Percentiles rank a stretch among this genome's conserved stretches.
Evolutionary conservation across 2,113 vertebrate genomes (phyloP).

Genomic region (Cromileptes altivelis): DNA sequence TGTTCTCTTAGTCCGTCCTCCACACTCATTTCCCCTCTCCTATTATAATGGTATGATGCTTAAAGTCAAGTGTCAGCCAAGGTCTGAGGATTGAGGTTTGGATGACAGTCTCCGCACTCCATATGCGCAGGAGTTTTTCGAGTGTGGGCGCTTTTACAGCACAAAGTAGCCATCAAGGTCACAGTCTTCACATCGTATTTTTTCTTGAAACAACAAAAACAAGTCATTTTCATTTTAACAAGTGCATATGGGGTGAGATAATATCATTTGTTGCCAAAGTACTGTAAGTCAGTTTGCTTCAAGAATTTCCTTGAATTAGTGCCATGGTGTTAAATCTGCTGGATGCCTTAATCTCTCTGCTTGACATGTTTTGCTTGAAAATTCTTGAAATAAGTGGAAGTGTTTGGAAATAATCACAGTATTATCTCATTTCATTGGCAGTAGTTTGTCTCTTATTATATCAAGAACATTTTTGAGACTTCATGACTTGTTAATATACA

Average conservation of each 20-base stretch:
- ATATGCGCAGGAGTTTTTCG: slow-evolving; percentile 25
- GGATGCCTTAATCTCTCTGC: slow-evolving; percentile 28
- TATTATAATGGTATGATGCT: slow-evolving; percentile 3
- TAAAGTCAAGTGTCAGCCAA: slow-evolving; percentile 9
- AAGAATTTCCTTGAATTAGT: slow-evolving; percentile 43
- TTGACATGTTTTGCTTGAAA: slow-evolving; percentile 31
- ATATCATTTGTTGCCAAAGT: slow-evolving; percentile 33
- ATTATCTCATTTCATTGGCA: slow-evolving; percentile 34
- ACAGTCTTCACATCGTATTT: slow-evolving; percentile 15
- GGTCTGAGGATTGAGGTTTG: slow-evolving; percentile 46
- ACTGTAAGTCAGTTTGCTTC: slow-evolving; percentile 16
- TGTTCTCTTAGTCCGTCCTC: slow-evolving; percentile 5
- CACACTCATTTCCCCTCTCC: neutral
- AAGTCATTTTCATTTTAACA: slow-evolving; percentile 27
- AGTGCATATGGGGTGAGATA: slow-evolving; percentile 47
- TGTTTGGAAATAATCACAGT: slow-evolving; percentile 8
- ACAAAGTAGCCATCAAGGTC: slow-evolving; percentile 22
- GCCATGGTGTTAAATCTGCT: slow-evolving; percentile 28
- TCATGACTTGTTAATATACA: slow-evolving; percentile 22
- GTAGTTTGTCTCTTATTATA: slow-evolving; percentile 21
- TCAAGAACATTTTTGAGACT: slow-evolving; percentile 8
- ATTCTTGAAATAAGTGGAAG: slow-evolving; percentile 22
- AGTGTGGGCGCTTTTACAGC: neutral
- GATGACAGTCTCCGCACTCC: slow-evolving; percentile 1
- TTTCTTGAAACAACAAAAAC: slow-evolving; percentile 42